Conservation (phyloP, 1,140 invertebrate species). For the Caerostris darwini region DNA sequence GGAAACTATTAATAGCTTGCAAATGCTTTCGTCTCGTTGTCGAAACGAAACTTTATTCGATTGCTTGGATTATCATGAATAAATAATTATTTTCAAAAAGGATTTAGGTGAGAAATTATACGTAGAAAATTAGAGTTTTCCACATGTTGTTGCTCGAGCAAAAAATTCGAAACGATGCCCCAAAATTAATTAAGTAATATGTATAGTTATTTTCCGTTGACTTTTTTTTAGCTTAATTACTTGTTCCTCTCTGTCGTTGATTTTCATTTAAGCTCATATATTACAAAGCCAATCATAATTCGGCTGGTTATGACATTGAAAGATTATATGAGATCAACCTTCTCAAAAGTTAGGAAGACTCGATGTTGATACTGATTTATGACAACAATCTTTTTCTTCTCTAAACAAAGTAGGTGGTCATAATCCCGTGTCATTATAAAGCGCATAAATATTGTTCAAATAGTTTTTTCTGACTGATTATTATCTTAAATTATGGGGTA, state of each 20-base stretch:
- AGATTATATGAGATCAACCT: neutral
- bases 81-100: constrained; percentile 50
- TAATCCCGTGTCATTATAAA: neutral
- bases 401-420: neutral
- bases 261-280: neutral
- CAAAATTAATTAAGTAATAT: constrained; percentile 47
- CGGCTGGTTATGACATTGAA: neutral
- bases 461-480: neutral
- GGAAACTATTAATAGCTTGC: constrained; percentile 33
- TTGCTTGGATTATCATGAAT: constrained; percentile 44
- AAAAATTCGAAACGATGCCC: neutral
- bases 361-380: neutral
- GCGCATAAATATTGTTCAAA: neutral
- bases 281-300: neutral
- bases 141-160: neutral
- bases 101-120: constrained; percentile 18
- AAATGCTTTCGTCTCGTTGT: constrained; percentile 34
- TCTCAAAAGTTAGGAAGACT: neutral
- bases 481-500: no score
- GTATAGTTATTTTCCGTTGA: constrained; percentile 12
- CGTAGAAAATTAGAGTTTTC: neutral
- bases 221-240: constrained; percentile 26
- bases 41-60: constrained; percentile 36
- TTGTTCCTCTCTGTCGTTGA: neutral
- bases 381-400: no score